A percentile compares a stretch with the other conserved stretches of the same genome.
Conservation (phyloP, 2,797 vertebrate species). For the Sarcophilus harrisii region DNA sequence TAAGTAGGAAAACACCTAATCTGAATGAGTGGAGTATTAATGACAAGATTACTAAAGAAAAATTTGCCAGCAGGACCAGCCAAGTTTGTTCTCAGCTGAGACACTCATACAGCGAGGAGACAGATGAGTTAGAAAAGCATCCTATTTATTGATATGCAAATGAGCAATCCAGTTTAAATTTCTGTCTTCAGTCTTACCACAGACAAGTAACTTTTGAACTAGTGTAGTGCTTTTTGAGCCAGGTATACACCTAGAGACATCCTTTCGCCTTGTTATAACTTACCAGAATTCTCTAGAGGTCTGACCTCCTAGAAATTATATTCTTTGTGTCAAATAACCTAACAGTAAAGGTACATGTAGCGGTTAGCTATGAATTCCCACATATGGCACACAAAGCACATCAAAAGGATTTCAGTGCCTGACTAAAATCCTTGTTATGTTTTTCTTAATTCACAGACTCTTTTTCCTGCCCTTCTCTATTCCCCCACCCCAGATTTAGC, state of each 20-base stretch:
- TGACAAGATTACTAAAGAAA: conserved; percentile 36
- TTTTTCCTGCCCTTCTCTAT: neutral
- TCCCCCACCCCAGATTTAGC: neutral
- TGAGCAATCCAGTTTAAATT: conserved; percentile 53
- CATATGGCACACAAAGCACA: neutral
- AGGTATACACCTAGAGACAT: conserved; percentile 41
- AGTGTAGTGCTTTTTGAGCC: conserved; percentile 47
- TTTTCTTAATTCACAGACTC: neutral
- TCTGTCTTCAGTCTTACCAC: neutral
- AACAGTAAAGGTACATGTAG: conserved; percentile 60
- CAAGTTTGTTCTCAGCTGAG: conserved; percentile 59
- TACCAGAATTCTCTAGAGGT: conserved; percentile 28
- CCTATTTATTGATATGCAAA: conserved; percentile 59
- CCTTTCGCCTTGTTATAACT: conserved; percentile 36
- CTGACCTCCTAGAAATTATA: conserved; percentile 55
- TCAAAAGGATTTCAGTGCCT: neutral
- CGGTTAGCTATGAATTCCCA: conserved; percentile 18
- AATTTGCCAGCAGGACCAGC: conserved; percentile 26
- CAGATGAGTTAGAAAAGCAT: conserved; percentile 42
- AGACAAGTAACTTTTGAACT: conserved; percentile 55
- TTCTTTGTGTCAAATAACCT: conserved; percentile 54
- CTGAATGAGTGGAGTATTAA: conserved; percentile 56
- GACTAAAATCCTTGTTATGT: neutral
- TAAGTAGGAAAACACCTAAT: conserved; percentile 63
- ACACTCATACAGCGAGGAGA: conserved; percentile 40